Percentiles rank a stretch among this genome's conserved stretches.
phyloP scores from a whole-genome alignment of 2,888 invertebrate genomes.

The Drosophila rubida region DNA sequence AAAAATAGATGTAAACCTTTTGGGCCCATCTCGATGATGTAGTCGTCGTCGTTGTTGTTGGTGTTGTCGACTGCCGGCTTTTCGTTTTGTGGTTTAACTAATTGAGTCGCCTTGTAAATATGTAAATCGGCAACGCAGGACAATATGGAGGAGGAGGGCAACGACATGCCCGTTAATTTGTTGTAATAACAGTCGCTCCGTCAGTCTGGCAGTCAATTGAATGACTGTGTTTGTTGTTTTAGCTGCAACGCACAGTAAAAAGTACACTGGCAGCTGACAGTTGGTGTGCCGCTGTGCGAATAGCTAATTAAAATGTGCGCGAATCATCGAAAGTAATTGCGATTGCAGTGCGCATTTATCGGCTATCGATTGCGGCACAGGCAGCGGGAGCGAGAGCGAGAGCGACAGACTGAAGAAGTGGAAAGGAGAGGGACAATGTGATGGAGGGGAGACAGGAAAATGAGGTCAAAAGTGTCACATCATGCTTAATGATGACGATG shows the following conservation, averaged over 20 bases:
- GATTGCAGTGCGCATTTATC: slow-evolving; percentile 35
- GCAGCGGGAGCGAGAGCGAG: neutral
- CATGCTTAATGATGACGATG: slow-evolving; percentile 82
- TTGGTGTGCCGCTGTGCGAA: slow-evolving; percentile 4
- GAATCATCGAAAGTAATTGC: slow-evolving; percentile 25
- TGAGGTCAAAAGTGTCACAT: slow-evolving; percentile 83
- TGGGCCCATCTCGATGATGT: slow-evolving; percentile 6
- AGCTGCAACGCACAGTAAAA: slow-evolving; percentile 31
- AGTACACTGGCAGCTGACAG: slow-evolving; percentile 20
- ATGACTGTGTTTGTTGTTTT: slow-evolving; percentile 46
- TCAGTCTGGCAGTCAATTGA: slow-evolving; percentile 29
- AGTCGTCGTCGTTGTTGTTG: neutral
- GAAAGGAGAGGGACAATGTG: neutral
- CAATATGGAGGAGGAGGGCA: slow-evolving; percentile 6
- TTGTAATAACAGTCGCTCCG: slow-evolving; percentile 61
- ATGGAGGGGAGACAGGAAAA: slow-evolving; percentile 29
- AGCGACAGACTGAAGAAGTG: neutral
- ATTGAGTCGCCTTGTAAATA: slow-evolving; percentile 84
- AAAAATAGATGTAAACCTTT: slow-evolving; percentile 68
- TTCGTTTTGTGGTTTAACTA: slow-evolving; percentile 84
- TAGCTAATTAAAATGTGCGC: slow-evolving; percentile 51
- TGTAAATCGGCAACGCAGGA: slow-evolving; percentile 65
- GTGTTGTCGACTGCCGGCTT: slow-evolving; percentile 51
- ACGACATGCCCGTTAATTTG: slow-evolving; percentile 66
- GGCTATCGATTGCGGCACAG: slow-evolving; percentile 51